Conservation (phyloP, 1,140 invertebrate genomes). For the Zaprionus taronus region DNA sequence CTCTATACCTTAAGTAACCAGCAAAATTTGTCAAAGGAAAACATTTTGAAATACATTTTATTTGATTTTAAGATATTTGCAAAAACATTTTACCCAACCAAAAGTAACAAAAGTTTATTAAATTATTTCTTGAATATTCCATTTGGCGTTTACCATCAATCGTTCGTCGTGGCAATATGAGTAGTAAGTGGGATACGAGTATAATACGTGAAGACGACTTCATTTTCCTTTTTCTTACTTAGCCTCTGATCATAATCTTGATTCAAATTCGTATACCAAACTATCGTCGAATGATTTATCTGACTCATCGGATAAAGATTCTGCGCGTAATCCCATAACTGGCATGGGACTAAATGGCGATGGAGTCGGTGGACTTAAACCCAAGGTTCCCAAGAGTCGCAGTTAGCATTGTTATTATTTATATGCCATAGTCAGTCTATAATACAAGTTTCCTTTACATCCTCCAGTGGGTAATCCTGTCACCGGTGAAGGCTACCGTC, state of each 20-base stretch:
- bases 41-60: conserved; percentile 9
- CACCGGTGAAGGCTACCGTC: conserved; percentile 84
- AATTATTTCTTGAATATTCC: neutral
- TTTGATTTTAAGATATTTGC: neutral
- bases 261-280: neutral
- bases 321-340: conserved; percentile 60
- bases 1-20: conserved; percentile 9
- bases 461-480: conserved; percentile 85
- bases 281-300: neutral
- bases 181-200: neutral
- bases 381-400: conserved; percentile 45
- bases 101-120: neutral
- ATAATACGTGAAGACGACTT: neutral
- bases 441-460: neutral
- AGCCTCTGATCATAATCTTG: neutral
- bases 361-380: conserved; percentile 64
- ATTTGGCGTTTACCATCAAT: neutral
- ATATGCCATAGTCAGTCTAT: neutral
- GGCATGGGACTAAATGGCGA: conserved; percentile 60
- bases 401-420: conserved; percentile 14
- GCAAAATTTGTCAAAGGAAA: conserved; percentile 15
- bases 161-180: conserved; percentile 1
- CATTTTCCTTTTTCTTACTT: neutral
- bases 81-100: neutral
- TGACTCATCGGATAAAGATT: neutral